Percentiles rank a stretch among this genome's conserved stretches.
Evolutionary conservation across 2,113 vertebrate genomes (phyloP).

Genomic region (Ceyx melanurus): DNA sequence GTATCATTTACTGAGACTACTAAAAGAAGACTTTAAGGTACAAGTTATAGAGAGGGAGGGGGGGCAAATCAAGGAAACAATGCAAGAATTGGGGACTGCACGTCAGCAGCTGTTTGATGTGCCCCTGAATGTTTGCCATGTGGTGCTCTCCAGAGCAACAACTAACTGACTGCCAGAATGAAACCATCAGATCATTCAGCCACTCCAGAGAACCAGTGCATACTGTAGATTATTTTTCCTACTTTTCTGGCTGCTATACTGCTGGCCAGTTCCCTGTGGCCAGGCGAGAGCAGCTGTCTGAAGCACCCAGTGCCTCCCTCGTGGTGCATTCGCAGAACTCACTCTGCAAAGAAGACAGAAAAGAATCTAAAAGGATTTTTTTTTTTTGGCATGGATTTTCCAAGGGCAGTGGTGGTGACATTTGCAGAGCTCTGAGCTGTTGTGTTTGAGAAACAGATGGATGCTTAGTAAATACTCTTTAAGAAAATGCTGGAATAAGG

Average conservation of each 20-base stretch:
- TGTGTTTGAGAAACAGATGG: neutral
- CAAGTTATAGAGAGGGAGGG: neutral
- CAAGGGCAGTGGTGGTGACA: neutral
- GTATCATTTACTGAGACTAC: neutral
- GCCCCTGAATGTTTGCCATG: neutral
- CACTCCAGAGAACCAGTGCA: neutral
- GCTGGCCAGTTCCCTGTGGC: neutral
- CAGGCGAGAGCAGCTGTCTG: neutral
- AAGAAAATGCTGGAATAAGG: neutral
- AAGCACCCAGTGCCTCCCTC: neutral
- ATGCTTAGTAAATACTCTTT: neutral
- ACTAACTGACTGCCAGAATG: fast-evolving
- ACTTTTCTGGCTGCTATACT: neutral
- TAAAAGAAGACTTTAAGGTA: neutral
- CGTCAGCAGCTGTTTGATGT: neutral
- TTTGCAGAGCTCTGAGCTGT: neutral
- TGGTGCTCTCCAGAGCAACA: neutral
- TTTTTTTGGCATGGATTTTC: neutral
- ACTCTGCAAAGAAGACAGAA: neutral
- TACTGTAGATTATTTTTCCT: neutral
- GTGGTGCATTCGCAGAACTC: neutral
- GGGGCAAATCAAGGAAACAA: neutral
- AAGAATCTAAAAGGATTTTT: neutral
- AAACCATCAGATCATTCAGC: neutral
- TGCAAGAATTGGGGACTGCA: neutral